These are phyloP conservation scores for Coelinius sp. DNA, from an alignment of 2,888 invertebrate genomes.

Conservation along the genomic window DNA sequence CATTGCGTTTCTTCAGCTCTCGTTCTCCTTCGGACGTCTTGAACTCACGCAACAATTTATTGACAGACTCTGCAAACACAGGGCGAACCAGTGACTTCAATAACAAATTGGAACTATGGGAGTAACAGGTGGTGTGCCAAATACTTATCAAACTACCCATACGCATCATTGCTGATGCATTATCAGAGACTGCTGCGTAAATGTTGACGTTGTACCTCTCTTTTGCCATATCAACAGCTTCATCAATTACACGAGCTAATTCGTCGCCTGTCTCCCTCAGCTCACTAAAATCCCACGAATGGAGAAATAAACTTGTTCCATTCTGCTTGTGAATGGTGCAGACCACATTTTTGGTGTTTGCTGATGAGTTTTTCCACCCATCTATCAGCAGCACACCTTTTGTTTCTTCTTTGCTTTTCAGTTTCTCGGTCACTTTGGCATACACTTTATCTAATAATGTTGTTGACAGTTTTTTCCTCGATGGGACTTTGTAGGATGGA, in stretches of 20 bases:
- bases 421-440: neutral
- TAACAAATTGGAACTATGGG: constrained; percentile 50
- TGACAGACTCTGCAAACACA: constrained; percentile 35
- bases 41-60: constrained; percentile 41
- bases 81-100: constrained; percentile 46
- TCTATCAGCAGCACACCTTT: neutral
- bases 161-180: constrained; percentile 42
- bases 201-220: constrained; percentile 39
- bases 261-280: constrained; percentile 36
- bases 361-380: neutral
- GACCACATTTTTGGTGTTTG: neutral
- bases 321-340: constrained; percentile 23
- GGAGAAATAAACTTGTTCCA: constrained; percentile 36
- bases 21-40: constrained; percentile 41
- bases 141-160: constrained; percentile 46
- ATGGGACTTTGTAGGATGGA: neutral
- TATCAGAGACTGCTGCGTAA: constrained; percentile 52
- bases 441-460: neutral
- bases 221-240: constrained; percentile 37
- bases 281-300: constrained; percentile 44
- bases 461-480: neutral
- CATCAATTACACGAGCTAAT: constrained; percentile 42
- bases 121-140: constrained; percentile 50
- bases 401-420: neutral
- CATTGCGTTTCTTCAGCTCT: constrained; percentile 35